Evolutionary conservation across 2,797 vertebrate genomes (phyloP).

Genomic region (Molossus alvarezi): DNA sequence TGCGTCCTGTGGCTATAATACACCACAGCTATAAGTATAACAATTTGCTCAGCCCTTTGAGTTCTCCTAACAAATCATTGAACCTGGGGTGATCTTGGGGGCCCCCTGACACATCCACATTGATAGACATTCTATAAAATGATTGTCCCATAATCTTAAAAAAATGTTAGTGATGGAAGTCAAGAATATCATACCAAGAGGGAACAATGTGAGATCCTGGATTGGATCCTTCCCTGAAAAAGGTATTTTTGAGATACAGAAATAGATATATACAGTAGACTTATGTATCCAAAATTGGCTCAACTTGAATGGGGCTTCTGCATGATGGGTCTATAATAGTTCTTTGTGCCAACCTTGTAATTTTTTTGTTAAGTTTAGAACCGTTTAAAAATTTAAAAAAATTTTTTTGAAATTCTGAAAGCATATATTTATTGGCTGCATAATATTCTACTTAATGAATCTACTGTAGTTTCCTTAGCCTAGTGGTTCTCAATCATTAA

Average conservation of each 20-base stretch:
- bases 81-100: background rate
- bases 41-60: background rate
- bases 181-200: background rate
- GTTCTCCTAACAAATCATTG: background rate
- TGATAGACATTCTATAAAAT: background rate
- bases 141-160: slow-evolving; percentile 21
- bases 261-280: background rate
- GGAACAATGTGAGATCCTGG: background rate
- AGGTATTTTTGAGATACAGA: background rate
- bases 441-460: background rate
- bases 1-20: background rate
- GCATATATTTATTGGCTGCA: background rate
- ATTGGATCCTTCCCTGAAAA: background rate
- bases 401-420: background rate
- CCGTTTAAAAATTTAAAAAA: background rate
- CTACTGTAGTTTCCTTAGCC: background rate
- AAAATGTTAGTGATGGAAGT: background rate
- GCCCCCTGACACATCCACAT: background rate
- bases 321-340: background rate
- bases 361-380: slow-evolving; percentile 45
- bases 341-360: background rate
- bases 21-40: background rate
- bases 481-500: background rate
- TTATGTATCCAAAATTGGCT: background rate
- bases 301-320: slow-evolving; percentile 15